A percentile compares a stretch with the other conserved stretches of the same genome.
phyloP scores from a whole-genome alignment of 2,888 invertebrate species.

The Synergus umbraculus region DNA sequence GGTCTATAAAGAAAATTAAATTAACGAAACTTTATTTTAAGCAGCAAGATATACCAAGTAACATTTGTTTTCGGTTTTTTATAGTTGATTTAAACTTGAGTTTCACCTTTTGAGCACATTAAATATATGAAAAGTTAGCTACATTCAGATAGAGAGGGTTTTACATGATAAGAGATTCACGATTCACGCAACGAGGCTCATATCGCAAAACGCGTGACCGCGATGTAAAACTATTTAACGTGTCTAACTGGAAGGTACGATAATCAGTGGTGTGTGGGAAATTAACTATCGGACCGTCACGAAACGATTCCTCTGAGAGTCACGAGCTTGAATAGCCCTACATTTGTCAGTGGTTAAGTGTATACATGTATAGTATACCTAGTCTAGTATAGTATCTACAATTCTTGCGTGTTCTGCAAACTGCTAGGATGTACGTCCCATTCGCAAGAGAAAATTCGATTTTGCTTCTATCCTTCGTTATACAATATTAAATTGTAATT shows the following conservation, averaged over 20 bases:
- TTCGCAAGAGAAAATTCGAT: neutral
- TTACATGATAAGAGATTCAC: constrained; percentile 59
- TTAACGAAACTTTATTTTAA: neutral
- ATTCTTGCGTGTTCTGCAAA: neutral
- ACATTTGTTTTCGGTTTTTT: constrained; percentile 42
- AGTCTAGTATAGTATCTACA: neutral
- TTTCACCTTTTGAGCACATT: too few relatives aligned
- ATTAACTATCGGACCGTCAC: constrained; percentile 53
- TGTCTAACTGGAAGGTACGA: constrained; percentile 62
- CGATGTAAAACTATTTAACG: constrained; percentile 60
- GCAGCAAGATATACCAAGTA: neutral
- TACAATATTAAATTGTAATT: too few relatives aligned
- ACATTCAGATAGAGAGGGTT: constrained; percentile 23
- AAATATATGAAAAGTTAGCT: too few relatives aligned
- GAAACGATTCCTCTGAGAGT: constrained; percentile 35
- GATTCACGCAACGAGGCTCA: constrained; percentile 59
- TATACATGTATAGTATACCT: neutral
- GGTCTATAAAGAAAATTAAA: constrained; percentile 6
- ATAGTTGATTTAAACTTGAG: neutral
- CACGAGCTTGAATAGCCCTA: constrained; percentile 36
- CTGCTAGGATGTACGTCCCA: neutral
- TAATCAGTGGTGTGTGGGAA: constrained; percentile 58
- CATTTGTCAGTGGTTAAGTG: constrained; percentile 38
- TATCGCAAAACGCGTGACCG: constrained; percentile 65
- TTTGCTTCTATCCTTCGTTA: neutral